Conservation (phyloP, 2,888 invertebrate genomes). For the Seladonia tumulorum region DNA sequence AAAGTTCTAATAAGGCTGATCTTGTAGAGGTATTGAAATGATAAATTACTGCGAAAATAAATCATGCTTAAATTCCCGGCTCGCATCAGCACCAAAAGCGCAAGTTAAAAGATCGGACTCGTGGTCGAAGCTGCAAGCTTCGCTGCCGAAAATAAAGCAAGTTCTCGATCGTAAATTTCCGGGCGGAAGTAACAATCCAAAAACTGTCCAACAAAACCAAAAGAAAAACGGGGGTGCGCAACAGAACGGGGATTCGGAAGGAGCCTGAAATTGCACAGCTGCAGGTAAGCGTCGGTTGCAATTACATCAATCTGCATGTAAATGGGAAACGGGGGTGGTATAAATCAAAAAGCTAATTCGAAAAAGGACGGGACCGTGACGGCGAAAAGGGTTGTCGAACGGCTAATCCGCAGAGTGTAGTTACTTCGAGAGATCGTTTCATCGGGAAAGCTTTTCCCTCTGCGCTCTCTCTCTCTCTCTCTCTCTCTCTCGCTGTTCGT, state of each 20-base stretch:
- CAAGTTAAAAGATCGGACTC: too few species aligned
- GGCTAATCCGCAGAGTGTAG: slow-evolving; percentile 75
- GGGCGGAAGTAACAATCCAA: neutral
- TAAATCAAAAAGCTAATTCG: slow-evolving; percentile 79
- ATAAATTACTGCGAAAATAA: too few species aligned
- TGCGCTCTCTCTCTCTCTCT: neutral
- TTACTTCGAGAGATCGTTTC: slow-evolving; percentile 68
- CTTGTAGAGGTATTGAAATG: too few species aligned
- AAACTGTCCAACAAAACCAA: neutral
- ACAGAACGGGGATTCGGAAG: slow-evolving; percentile 44
- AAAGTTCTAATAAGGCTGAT: too few species aligned
- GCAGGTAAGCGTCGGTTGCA: slow-evolving; percentile 46
- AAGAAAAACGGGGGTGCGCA: neutral
- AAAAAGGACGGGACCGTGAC: slow-evolving; percentile 60
- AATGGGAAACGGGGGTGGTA: slow-evolving; percentile 73
- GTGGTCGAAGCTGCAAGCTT: neutral
- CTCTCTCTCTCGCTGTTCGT: neutral
- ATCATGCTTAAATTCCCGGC: too few species aligned
- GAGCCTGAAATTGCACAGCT: slow-evolving; percentile 24
- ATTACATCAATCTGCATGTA: slow-evolving; percentile 75
- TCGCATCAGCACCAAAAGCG: too few species aligned
- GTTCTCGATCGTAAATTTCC: neutral
- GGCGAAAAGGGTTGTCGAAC: slow-evolving; percentile 61
- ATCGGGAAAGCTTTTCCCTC: slow-evolving; percentile 19
- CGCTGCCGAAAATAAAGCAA: neutral